These are phyloP conservation scores for Sterrhoptilus dennistouni DNA, from an alignment of 2,113 vertebrate genomes.

Conservation along the genomic window DNA sequence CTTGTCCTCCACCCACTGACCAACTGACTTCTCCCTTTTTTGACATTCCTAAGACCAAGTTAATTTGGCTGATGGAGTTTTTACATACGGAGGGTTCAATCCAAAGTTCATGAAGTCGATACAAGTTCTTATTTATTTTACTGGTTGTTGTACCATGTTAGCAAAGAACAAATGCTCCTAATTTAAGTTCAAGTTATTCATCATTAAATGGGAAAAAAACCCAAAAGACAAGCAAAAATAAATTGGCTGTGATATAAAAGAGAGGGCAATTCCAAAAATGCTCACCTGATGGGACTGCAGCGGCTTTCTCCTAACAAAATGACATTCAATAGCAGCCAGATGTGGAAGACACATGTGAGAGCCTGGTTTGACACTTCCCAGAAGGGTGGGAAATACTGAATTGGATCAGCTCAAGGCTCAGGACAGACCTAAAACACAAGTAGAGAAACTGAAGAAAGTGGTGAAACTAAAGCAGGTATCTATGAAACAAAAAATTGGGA, in stretches of 20 bases:
- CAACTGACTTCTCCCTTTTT: neutral
- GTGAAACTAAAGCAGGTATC: neutral
- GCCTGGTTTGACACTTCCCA: neutral
- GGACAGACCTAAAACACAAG: neutral
- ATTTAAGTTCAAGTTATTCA: neutral
- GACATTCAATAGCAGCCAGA: neutral
- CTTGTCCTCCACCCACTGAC: conserved; percentile 5
- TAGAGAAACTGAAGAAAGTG: neutral
- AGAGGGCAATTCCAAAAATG: neutral
- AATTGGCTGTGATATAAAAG: neutral
- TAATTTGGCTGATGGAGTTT: neutral
- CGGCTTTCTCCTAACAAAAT: neutral
- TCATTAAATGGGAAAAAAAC: neutral
- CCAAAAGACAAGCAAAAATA: neutral
- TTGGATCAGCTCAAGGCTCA: neutral
- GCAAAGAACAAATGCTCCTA: neutral
- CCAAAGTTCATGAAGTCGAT: neutral
- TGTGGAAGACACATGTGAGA: neutral
- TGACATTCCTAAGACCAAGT: neutral
- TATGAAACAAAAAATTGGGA: fast-evolving
- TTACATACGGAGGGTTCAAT: neutral
- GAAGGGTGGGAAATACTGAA: neutral
- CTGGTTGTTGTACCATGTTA: neutral
- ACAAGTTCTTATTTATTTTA: neutral
- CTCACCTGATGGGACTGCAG: neutral